Conservation (phyloP, 2,797 vertebrate species). For the Muscicapa comitata region DNA sequence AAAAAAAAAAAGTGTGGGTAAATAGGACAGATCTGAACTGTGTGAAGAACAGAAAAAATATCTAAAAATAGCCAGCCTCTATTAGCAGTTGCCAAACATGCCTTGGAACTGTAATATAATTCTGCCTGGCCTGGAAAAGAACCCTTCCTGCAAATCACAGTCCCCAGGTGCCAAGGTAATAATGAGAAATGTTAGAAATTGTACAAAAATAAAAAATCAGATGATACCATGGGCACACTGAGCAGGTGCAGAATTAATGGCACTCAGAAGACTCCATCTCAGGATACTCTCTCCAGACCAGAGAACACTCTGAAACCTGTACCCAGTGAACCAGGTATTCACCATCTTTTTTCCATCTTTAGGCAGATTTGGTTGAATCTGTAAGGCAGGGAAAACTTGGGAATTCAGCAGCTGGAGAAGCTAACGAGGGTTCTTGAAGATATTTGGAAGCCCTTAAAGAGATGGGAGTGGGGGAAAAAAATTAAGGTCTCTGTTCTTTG, state of each 20-base stretch:
- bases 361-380: background rate
- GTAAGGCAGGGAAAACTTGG: background rate
- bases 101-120: conserved; percentile 40
- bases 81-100: conserved; percentile 36
- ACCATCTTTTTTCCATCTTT: background rate
- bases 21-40: conserved; percentile 40
- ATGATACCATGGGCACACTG: background rate
- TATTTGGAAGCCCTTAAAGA: background rate
- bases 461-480: background rate
- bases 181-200: background rate
- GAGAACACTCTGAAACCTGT: background rate
- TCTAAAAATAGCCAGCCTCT: conserved; percentile 61
- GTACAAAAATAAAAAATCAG: background rate
- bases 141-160: background rate
- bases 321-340: background rate
- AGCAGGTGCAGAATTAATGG: background rate
- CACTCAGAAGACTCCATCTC: background rate
- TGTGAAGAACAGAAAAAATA: background rate
- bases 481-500: background rate
- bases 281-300: background rate
- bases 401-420: background rate
- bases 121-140: conserved; percentile 27
- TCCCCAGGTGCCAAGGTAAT: conserved; percentile 13
- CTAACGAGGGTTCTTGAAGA: background rate
- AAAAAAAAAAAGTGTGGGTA: background rate